Percentiles rank a stretch among this genome's conserved stretches.
phyloP scores from a whole-genome alignment of 1,140 invertebrate species.

The Palaemon carinicauda region DNA sequence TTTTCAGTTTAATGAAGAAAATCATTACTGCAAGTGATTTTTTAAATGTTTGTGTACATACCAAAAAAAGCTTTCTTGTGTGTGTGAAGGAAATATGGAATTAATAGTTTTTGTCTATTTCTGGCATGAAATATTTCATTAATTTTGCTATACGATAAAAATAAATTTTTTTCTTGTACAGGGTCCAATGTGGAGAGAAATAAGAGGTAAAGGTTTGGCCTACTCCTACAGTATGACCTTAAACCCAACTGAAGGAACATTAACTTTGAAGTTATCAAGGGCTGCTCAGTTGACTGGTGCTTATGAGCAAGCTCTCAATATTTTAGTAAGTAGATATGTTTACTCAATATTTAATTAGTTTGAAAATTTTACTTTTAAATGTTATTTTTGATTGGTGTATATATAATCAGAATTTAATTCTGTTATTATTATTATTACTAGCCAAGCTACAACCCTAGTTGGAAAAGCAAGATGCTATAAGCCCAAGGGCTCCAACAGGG shows the following conservation, averaged over 20 bases:
- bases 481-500: too few relatives aligned
- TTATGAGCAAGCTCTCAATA: constrained; percentile 78
- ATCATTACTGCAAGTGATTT: too few relatives aligned
- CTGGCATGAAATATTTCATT: background rate
- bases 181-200: constrained; percentile 87
- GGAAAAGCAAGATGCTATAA: too few relatives aligned
- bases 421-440: too few relatives aligned
- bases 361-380: too few relatives aligned
- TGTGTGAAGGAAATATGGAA: background rate
- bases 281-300: constrained; percentile 80
- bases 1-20: too few relatives aligned
- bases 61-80: too few relatives aligned
- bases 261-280: constrained; percentile 75
- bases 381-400: too few relatives aligned
- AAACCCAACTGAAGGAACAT: constrained; percentile 73
- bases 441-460: too few relatives aligned
- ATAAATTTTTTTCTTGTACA: constrained; percentile 62
- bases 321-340: constrained; percentile 72
- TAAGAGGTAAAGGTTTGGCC: constrained; percentile 84
- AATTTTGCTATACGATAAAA: background rate
- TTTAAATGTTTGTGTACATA: too few relatives aligned
- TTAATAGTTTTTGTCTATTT: background rate
- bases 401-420: too few relatives aligned
- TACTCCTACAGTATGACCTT: constrained; percentile 77
- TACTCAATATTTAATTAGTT: too few relatives aligned